phyloP scores from a whole-genome alignment of 2,113 vertebrate genomes.

The Larimichthys polyactis region DNA sequence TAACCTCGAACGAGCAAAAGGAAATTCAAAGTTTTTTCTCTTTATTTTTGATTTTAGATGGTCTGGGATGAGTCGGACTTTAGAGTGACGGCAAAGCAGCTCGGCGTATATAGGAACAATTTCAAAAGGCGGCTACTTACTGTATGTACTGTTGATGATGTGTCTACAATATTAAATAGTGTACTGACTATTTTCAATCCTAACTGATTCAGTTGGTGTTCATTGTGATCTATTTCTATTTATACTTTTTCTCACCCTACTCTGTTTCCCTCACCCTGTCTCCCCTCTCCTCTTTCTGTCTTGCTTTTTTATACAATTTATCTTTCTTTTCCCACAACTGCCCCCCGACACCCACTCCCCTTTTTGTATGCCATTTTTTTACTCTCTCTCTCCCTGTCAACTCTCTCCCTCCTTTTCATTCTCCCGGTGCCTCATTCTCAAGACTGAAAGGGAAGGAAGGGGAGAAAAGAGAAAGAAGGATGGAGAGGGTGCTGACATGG shows the following conservation, averaged over 20 bases:
- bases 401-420: conserved; percentile 30
- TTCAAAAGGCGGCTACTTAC: too few relatives aligned
- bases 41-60: not conserved
- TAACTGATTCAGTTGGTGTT: too few relatives aligned
- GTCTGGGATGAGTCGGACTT: too few relatives aligned
- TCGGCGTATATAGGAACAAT: too few relatives aligned
- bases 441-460: conserved; percentile 10
- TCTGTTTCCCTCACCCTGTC: not conserved
- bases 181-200: not conserved
- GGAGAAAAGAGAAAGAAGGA: not conserved
- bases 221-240: not conserved
- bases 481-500: conserved; percentile 51
- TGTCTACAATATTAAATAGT: too few relatives aligned
- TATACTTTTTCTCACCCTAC: not conserved
- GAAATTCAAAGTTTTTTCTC: not conserved
- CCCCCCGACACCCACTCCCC: not conserved
- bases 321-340: not conserved
- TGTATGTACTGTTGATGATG: too few relatives aligned
- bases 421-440: conserved; percentile 54
- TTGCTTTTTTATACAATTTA: not conserved
- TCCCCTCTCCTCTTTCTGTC: not conserved
- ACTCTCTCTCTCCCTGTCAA: conserved; percentile 24
- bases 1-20: too few relatives aligned
- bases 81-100: too few relatives aligned
- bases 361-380: conserved; percentile 25